Conservation (phyloP, 2,797 vertebrate species). For the Ptychobarbus kaznakovi region DNA sequence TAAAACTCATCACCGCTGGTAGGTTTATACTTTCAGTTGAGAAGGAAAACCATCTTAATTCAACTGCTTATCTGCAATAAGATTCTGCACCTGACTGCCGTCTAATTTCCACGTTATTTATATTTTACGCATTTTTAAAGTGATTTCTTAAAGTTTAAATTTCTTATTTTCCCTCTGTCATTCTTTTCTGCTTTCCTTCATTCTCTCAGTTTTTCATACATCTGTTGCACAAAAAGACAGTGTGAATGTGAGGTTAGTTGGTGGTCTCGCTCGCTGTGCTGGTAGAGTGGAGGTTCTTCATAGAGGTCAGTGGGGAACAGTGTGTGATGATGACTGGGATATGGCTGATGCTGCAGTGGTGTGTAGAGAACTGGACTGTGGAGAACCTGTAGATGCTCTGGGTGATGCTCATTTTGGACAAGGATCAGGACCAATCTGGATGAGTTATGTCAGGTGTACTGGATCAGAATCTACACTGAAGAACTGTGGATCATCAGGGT, state of each 20-base stretch:
- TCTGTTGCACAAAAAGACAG: too few species aligned
- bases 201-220: not conserved
- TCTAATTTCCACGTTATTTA: not conserved
- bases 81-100: not conserved
- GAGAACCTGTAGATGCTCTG: not conserved
- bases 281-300: too few species aligned
- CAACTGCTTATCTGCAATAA: not conserved
- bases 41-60: not conserved
- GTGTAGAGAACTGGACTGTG: not conserved
- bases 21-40: not conserved
- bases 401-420: not conserved
- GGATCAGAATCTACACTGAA: slow-evolving; percentile 7
- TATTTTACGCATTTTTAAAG: not conserved
- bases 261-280: too few species aligned
- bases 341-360: slow-evolving; percentile 68
- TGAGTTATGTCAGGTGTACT: not conserved
- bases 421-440: not conserved
- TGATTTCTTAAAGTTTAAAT: not conserved
- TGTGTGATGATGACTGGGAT: not conserved
- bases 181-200: too few species aligned
- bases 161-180: not conserved
- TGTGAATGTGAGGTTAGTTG: too few species aligned
- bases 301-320: not conserved
- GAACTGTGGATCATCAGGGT: not conserved
- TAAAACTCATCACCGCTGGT: not conserved